Base-by-base conservation (phyloP, 2,797 vertebrate species). In the Pampus argenteus region DNA sequence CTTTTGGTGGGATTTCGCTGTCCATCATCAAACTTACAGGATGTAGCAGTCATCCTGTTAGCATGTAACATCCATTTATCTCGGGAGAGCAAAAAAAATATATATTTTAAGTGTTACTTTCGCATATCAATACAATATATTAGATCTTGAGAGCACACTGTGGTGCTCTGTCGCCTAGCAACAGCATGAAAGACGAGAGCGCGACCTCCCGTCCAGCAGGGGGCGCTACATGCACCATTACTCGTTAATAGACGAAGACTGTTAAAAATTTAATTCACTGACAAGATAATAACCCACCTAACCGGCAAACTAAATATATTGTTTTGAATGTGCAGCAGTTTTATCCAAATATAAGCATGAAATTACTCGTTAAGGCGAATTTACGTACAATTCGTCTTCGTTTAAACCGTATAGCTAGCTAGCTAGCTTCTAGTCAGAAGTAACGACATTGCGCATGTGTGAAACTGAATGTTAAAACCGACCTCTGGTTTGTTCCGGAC, bases 151-250 rank as follows among this genome's bases (percentile, higher is more conserved):
- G 62, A 22, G n/a, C 18, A 29, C 67, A 50, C 26, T 61, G 76
- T 71, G 10, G 70, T 59, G 73, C 66, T 71, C 54, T 14, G 87
- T 93, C 71, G 81, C 92, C 64, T 90, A 91, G 92, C 91, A 92
- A 92, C 92, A 84, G 47, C 63, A 4, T 13, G 49, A 23, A 40
- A 55, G 14, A 1, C 0, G 28, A 38, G 23, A 6, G 3, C 4
- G 14, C 9, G 2, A 15, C 55, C 50, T 80, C 86, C 86, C 2
- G 40, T 45, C 87, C 92, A 51, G 51, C 31, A 14, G 83, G 67
- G 18, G 87, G 86, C 82, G 61, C 1, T 28, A 48, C 17, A 29
- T 20, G 29, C 20, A 13, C 4, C 3, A 5, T 28, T 28, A 13
- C 25, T 6, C 13, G 47, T 8, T 49, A 14, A 8, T 5, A 40